Conservation (phyloP, 2,888 invertebrate genomes). For the Epirrhoe tristata region DNA sequence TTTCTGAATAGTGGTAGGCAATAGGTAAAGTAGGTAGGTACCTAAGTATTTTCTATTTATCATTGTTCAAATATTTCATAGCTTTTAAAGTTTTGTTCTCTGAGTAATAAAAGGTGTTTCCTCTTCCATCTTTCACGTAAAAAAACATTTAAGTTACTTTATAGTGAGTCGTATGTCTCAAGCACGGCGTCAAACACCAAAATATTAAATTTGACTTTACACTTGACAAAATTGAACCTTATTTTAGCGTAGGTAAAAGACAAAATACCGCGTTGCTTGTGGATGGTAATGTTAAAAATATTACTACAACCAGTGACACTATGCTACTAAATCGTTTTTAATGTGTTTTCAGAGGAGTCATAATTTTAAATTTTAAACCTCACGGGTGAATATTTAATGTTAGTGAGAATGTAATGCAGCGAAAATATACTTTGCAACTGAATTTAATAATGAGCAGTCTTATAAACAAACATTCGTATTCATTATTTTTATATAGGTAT, state of each 20-base stretch:
- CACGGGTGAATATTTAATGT: slow-evolving; percentile 3
- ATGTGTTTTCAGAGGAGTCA: slow-evolving; percentile 32
- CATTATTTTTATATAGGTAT: no score
- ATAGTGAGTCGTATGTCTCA: slow-evolving; percentile 27
- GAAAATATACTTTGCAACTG: neutral
- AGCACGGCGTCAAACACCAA: slow-evolving; percentile 23
- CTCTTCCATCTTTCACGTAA: neutral
- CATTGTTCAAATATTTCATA: no score
- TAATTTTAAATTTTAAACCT: slow-evolving; percentile 28
- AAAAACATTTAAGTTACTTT: slow-evolving; percentile 1
- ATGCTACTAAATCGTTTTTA: slow-evolving; percentile 39
- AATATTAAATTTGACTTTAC: slow-evolving; percentile 16
- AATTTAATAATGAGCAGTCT: neutral
- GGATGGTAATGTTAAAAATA: slow-evolving; percentile 35
- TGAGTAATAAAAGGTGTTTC: neutral
- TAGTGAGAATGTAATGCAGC: neutral
- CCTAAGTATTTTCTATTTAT: no score
- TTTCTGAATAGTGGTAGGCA: no score
- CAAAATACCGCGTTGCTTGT: slow-evolving; percentile 11
- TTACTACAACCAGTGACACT: slow-evolving; percentile 30
- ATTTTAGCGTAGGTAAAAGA: slow-evolving; percentile 4
- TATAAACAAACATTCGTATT: neutral
- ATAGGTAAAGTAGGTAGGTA: no score
- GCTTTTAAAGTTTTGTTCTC: no score
- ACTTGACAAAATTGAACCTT: slow-evolving; percentile 16